Evolutionary conservation across 2,113 vertebrate species (phyloP), one percentile per base, ranked within the genome.

Genomic region (Megaleporinus macrocephalus): DNA sequence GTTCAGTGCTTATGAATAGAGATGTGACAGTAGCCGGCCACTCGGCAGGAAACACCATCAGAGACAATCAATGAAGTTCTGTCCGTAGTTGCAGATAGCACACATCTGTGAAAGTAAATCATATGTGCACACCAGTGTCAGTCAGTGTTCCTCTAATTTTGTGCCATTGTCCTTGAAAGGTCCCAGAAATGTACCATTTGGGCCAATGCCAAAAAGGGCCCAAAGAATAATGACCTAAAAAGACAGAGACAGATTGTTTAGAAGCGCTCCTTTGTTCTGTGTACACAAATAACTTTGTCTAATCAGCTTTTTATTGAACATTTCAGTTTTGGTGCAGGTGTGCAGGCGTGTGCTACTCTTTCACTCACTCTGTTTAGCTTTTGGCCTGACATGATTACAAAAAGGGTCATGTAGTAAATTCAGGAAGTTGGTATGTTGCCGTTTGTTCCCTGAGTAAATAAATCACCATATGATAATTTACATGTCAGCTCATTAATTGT

Each of bases 281-380:
- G 29, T 68, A 20, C 66, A 80, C 77, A 79, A 44, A 66, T 44
- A 78, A 73, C 51, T 72, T 75, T 51, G 68, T 73, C 66, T 69
- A 81, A 81, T 78, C 69, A 78, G 84, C 75, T 68, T 73, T 84
- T 66, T 63, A 57, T 70, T 76, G 51, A 75, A 72, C 41, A 68
- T 24, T 29, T 53, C 26, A 27, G 24, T 11, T 18, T 26, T 49
- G 33, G 36, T 41, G 68, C 80, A 85, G 79, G 79, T 82, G 70
- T 55, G 76, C 69, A 36, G 14, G 20, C 5, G 13, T 22, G 30
- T 6, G 61, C 61, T 71, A 1, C 26, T 22, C 29, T 24, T 78
- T 53, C 12, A 24, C 10, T n/a, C 33, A 36, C 12, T 73, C 9
- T 3, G 24, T 70, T 55, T 47, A 30, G 26, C 65, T 51, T 44